Percentiles rank a stretch among this genome's conserved stretches.
Evolutionary conservation across 2,113 vertebrate genomes (phyloP).

Genomic region (Crotalus horridus): DNA sequence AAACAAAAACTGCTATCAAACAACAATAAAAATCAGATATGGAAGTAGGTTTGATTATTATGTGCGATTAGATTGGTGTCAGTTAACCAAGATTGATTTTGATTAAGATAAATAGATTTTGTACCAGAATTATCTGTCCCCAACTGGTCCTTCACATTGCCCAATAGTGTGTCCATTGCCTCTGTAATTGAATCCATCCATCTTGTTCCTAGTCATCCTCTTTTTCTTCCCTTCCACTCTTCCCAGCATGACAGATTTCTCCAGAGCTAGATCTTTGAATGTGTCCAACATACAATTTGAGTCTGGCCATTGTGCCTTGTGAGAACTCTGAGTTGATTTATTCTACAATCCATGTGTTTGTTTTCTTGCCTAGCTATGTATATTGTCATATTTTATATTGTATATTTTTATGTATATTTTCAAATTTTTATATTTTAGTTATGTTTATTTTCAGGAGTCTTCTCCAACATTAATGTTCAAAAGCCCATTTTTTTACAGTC

Average conservation of each 20-base stretch:
- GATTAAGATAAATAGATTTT: not conserved
- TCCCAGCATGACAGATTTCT: not conserved
- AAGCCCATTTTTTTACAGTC: not conserved
- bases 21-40: not conserved
- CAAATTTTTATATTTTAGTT: not conserved
- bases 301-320: not conserved
- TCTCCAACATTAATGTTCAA: not conserved
- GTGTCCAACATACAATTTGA: not conserved
- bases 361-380: not conserved
- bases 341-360: not conserved
- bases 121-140: not conserved
- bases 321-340: not conserved
- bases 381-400: not conserved
- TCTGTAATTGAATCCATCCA: not conserved
- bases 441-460: not conserved
- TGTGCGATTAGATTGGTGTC: not conserved
- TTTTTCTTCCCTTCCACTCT: not conserved
- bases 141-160: not conserved
- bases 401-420: not conserved
- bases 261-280: not conserved
- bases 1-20: not conserved
- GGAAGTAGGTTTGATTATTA: not conserved
- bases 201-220: not conserved
- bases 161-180: not conserved
- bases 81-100: not conserved